Evolutionary conservation across 2,888 invertebrate genomes (phyloP).

Genomic region (Chrysolina americana): DNA sequence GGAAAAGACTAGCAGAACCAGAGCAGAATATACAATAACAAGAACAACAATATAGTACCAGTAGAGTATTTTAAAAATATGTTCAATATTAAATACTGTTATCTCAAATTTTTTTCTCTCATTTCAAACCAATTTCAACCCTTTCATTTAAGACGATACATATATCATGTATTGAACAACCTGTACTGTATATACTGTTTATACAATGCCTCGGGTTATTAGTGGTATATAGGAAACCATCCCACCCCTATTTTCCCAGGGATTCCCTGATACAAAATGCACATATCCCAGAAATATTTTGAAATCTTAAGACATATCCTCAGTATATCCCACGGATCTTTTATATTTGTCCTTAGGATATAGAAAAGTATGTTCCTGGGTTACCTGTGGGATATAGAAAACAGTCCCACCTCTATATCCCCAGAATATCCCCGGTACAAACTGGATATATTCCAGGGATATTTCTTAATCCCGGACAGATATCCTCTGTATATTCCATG

Average conservation of each 20-base stretch:
- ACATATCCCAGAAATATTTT: background rate
- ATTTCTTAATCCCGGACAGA: background rate
- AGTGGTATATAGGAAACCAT: background rate
- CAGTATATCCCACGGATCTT: background rate
- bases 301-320: background rate
- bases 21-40: slow-evolving; percentile 1
- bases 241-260: background rate
- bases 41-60: background rate
- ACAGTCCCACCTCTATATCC: background rate
- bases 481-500: background rate
- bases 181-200: background rate
- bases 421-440: background rate
- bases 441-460: slow-evolving; percentile 1
- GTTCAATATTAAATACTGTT: background rate
- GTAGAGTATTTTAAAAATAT: background rate
- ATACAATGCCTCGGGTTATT: background rate
- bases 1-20: background rate
- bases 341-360: background rate
- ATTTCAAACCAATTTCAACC: slow-evolving; percentile 1
- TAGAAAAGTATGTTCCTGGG: slow-evolving; percentile 1
- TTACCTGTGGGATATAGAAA: slow-evolving; percentile 1
- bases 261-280: background rate
- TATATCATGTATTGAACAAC: background rate
- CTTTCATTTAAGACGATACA: slow-evolving; percentile 1
- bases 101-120: slow-evolving; percentile 1